phyloP scores from a whole-genome alignment of 1,140 invertebrate species.

The Plectus sambesii region DNA sequence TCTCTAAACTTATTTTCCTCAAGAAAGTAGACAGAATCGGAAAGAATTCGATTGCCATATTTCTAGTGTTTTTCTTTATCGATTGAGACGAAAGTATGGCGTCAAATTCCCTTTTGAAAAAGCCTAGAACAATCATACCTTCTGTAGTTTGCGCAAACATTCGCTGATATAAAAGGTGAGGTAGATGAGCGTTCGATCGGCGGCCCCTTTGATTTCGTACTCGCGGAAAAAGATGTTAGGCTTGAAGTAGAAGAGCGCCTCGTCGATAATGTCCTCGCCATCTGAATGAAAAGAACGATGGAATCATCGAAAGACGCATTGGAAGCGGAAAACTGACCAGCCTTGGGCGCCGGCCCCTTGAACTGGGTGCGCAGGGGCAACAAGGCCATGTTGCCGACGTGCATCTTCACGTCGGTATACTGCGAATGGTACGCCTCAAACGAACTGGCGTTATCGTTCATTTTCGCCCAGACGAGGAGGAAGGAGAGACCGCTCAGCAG shows the following conservation, averaged over 20 bases:
- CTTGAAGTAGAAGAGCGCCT: conserved; percentile 91
- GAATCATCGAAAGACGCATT: conserved; percentile 13
- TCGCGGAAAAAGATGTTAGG: conserved; percentile 98
- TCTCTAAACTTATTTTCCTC: conserved; percentile 1
- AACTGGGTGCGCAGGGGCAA: conserved; percentile 71
- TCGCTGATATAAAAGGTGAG: conserved; percentile 97
- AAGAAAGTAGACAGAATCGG: conserved; percentile 5
- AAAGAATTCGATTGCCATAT: too few species aligned
- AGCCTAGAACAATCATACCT: conserved; percentile 48
- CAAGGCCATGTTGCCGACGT: conserved; percentile 82
- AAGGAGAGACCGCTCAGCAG: too few species aligned
- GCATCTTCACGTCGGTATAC: conserved; percentile 57
- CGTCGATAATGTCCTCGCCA: conserved; percentile 87
- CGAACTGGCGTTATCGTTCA: too few species aligned
- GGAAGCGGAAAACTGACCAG: conserved; percentile 45
- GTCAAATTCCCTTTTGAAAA: background rate
- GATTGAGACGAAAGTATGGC: background rate
- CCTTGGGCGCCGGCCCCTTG: conserved; percentile 69
- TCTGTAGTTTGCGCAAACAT: conserved; percentile 85
- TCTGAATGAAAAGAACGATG: conserved; percentile 34
- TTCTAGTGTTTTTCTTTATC: background rate
- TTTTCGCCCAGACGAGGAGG: too few species aligned
- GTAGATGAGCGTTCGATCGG: conserved; percentile 90
- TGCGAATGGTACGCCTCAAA: conserved; percentile 83
- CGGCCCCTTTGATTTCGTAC: conserved; percentile 93